phyloP scores from a whole-genome alignment of 2,888 invertebrate species.

The Himalopsyche kuldschensis region DNA sequence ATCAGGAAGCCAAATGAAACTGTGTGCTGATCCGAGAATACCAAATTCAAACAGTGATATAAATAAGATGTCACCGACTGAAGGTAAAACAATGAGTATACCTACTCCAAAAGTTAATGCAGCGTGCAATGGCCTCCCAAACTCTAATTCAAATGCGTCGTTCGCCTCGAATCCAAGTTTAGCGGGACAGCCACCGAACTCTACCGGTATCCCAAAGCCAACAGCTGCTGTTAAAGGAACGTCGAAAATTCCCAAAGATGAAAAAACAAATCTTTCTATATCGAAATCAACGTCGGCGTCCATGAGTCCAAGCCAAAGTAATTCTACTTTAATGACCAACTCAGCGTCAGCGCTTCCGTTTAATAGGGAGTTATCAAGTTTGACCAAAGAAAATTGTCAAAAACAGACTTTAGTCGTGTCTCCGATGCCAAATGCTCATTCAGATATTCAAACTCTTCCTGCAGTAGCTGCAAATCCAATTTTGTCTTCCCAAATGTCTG shows the following conservation, averaged over 20 bases:
- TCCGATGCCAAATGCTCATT: slow-evolving; percentile 68
- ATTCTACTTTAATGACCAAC: slow-evolving; percentile 56
- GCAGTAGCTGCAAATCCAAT: slow-evolving; percentile 25
- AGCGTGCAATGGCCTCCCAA: slow-evolving; percentile 24
- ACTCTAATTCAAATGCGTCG: slow-evolving; percentile 35
- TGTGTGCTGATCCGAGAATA: slow-evolving; percentile 12
- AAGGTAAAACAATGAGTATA: slow-evolving; percentile 18
- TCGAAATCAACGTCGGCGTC: slow-evolving; percentile 51
- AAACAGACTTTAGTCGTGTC: slow-evolving; percentile 68
- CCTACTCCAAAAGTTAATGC: slow-evolving; percentile 34
- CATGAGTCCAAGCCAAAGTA: slow-evolving; percentile 61
- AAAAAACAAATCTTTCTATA: slow-evolving; percentile 58
- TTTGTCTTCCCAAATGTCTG: slow-evolving; percentile 63
- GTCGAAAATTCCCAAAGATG: slow-evolving; percentile 70
- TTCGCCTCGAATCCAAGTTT: slow-evolving; percentile 31
- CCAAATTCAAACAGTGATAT: slow-evolving; percentile 45
- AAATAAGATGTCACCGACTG: slow-evolving; percentile 7
- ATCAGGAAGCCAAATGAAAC: slow-evolving; percentile 45
- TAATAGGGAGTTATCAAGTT: slow-evolving; percentile 58
- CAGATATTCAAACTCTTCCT: slow-evolving; percentile 42
- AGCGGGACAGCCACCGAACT: slow-evolving; percentile 28
- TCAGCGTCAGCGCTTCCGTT: slow-evolving; percentile 56
- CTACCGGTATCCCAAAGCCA: slow-evolving; percentile 79
- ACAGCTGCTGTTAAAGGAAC: slow-evolving; percentile 91
- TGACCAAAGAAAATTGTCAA: slow-evolving; percentile 55